Evolutionary conservation across 2,797 vertebrate species (phyloP), one percentile per base, ranked within the genome.

Genomic region (Rallus crepitans): DNA sequence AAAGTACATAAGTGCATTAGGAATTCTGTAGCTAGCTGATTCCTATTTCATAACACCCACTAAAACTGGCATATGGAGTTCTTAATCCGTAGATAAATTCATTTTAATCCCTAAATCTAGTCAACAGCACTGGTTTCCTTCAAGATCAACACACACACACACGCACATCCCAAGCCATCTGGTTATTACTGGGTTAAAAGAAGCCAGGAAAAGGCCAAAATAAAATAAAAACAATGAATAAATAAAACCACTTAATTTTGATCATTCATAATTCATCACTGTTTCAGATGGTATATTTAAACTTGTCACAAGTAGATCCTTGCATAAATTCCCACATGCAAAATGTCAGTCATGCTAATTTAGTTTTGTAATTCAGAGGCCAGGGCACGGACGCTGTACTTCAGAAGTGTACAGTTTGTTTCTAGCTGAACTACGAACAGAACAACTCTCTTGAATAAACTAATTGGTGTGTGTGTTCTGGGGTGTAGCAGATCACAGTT

Each of bases 271-370:
- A 91, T 94, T 94, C 80, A 93, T 89, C 71, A 52, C 4, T 70
- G 31, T 68, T 94, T 96, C 81, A 60, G 48, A 47, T 79, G 48
- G 27, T 80, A 4, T 84, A 53, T 91, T 94, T 89, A 80, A 96
- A 84, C 78, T 90, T 93, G 76, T 56, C 68, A 63, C 75, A 90
- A 87, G 48, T 14, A 79, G 60, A 80, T 71, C 50, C 64, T 68
- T 80, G 82, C 94, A 92, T 92, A 93, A 95, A 94, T 95, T 95
- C 68, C 87, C 83, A 89, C 77, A 55, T 75, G 40, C 45, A 87
- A 89, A 96, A 90, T 84, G 64, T 87, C 73, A 94, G 48, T 72
- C 42, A n/a, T 9, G 64, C 39, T 94, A 84, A 90, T 77, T 89
- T 42, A 52, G 27, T 56, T 82, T 81, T 88, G 31, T 37, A 95